Evolutionary conservation across 1,140 invertebrate genomes (phyloP).

Genomic region (Eupristina koningsbergeri): DNA sequence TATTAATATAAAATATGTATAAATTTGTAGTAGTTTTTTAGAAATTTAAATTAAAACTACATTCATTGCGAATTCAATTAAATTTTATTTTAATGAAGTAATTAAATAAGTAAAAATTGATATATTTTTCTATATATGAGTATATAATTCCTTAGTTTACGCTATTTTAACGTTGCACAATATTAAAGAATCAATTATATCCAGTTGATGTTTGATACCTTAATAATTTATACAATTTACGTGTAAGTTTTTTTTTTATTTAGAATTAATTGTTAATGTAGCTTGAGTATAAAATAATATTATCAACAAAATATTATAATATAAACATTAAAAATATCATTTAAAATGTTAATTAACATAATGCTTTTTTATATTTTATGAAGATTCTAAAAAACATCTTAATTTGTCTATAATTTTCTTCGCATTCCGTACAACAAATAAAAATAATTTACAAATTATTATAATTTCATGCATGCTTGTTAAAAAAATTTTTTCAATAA

Average conservation of each 20-base stretch:
- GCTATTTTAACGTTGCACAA: background rate
- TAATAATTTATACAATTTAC: background rate
- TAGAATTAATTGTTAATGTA: background rate
- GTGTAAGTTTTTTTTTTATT: background rate
- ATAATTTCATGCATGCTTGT: too few species aligned
- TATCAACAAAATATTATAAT: background rate
- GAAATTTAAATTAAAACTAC: too few species aligned
- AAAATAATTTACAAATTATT: too few species aligned
- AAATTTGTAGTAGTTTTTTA: background rate
- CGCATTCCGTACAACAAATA: too few species aligned
- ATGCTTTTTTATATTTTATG: too few species aligned
- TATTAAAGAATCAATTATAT: background rate
- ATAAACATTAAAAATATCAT: background rate
- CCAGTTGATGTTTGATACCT: background rate
- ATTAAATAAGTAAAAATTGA: background rate
- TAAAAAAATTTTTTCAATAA: too few species aligned
- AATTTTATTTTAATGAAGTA: background rate
- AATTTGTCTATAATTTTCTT: too few species aligned
- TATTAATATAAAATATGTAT: background rate
- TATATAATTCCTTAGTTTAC: background rate
- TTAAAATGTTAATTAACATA: background rate
- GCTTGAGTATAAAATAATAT: background rate
- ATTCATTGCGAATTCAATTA: background rate
- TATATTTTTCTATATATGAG: background rate
- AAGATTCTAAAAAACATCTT: too few species aligned